These are phyloP conservation scores for Acomys russatus DNA, from an alignment of 2,797 vertebrate species.

Conservation along the genomic window DNA sequence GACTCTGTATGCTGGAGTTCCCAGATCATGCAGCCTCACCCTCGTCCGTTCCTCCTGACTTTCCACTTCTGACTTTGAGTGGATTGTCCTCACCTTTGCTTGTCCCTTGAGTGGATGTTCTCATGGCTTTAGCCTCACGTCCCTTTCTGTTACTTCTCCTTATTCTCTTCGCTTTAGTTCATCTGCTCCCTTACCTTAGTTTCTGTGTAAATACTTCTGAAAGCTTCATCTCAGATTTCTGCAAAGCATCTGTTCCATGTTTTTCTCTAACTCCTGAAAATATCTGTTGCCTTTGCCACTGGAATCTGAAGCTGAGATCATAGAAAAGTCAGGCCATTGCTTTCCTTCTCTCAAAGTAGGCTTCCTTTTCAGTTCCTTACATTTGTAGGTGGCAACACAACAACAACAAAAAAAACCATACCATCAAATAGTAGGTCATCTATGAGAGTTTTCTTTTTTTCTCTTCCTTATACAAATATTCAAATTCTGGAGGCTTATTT, in stretches of 20 bases:
- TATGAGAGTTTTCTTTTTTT: not conserved
- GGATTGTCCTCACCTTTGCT: not conserved
- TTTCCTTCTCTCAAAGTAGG: constrained; percentile 15
- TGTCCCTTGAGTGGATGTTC: not conserved
- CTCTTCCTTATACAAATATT: not conserved
- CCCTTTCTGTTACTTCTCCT: not conserved
- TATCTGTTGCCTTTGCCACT: not conserved
- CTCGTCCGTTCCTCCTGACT: not conserved
- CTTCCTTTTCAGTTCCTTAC: constrained; percentile 1
- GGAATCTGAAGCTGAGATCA: not conserved
- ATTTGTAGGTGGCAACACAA: not conserved
- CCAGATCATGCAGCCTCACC: not conserved
- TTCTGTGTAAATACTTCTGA: not conserved
- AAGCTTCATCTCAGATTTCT: constrained; percentile 34
- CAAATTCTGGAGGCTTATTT: not conserved
- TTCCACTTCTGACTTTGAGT: not conserved
- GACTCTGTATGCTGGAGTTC: not conserved
- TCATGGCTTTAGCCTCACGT: not conserved
- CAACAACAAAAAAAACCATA: not conserved
- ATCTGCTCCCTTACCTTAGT: not conserved
- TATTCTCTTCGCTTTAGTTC: not conserved
- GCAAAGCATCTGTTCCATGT: not conserved
- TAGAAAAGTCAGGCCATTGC: not conserved
- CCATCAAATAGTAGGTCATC: not conserved
- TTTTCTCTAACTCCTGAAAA: constrained; percentile 12